phyloP scores from a whole-genome alignment of 2,113 vertebrate genomes.

The Gracilinanus agilis region DNA sequence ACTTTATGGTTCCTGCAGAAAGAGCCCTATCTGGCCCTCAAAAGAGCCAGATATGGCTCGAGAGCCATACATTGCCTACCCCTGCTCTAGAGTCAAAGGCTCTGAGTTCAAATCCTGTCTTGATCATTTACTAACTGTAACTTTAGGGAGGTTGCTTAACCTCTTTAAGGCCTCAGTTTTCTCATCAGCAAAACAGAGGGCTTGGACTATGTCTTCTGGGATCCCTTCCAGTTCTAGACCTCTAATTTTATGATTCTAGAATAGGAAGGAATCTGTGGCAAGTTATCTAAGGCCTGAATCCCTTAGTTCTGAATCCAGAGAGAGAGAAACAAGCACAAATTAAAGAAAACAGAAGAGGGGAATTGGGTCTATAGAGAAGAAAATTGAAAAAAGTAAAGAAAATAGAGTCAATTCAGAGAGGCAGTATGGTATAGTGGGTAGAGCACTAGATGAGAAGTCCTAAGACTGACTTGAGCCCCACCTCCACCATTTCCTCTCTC shows the following conservation, averaged over 20 bases:
- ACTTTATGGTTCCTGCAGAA: too few relatives aligned
- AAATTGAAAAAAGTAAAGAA: background rate
- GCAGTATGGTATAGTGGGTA: background rate
- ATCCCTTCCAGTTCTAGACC: background rate
- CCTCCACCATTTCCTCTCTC: background rate
- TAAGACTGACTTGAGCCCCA: background rate
- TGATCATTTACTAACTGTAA: background rate
- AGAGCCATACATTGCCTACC: too few relatives aligned
- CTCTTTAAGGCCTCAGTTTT: background rate
- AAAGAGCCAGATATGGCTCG: too few relatives aligned
- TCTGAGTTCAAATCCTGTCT: background rate
- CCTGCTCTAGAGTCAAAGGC: background rate
- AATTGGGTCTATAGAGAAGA: background rate
- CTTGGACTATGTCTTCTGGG: background rate
- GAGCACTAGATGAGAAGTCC: background rate
- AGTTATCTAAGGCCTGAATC: background rate
- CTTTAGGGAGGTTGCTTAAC: background rate
- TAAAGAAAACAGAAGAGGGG: background rate
- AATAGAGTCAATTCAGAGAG: background rate
- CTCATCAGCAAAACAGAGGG: background rate
- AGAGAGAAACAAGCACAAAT: background rate
- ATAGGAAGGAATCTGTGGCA: background rate
- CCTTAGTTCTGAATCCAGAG: background rate
- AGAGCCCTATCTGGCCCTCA: too few relatives aligned
- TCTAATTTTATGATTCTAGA: background rate